Percentiles rank a stretch among this genome's conserved stretches.
phyloP scores from a whole-genome alignment of 2,888 invertebrate genomes.

The Cryptocephalus primarius region DNA sequence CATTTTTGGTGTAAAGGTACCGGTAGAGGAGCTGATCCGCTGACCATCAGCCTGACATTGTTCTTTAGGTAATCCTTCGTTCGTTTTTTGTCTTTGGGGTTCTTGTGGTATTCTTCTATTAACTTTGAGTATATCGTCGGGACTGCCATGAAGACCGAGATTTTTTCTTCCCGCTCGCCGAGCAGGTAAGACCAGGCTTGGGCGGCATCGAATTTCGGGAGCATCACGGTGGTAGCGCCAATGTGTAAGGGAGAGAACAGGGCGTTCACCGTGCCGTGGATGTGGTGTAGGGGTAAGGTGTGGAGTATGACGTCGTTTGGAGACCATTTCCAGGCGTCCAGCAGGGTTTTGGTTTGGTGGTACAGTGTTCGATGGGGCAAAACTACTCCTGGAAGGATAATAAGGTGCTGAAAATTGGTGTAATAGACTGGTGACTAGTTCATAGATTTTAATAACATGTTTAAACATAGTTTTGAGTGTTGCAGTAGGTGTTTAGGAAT shows the following conservation, averaged over 20 bases:
- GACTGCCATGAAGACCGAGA: slow-evolving; percentile 81
- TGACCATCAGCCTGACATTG: slow-evolving; percentile 42
- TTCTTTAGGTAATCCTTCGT: slow-evolving; percentile 42
- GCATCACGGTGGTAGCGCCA: slow-evolving; percentile 63
- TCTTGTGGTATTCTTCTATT: slow-evolving; percentile 58
- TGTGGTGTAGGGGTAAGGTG: slow-evolving; percentile 71
- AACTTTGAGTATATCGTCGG: slow-evolving; percentile 78
- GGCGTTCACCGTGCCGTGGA: slow-evolving; percentile 76
- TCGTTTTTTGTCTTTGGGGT: slow-evolving; percentile 42
- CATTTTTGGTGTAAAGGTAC: slow-evolving; percentile 59
- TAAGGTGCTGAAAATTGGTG: too few species aligned
- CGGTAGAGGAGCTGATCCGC: slow-evolving; percentile 75
- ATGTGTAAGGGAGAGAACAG: slow-evolving; percentile 63
- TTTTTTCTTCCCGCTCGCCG: slow-evolving; percentile 50
- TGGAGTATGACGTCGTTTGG: slow-evolving; percentile 66
- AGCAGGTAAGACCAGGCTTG: slow-evolving; percentile 62
- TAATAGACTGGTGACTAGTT: too few species aligned
- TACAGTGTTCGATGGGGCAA: slow-evolving; percentile 60
- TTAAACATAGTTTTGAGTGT: too few species aligned
- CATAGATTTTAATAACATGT: too few species aligned
- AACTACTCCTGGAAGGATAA: slow-evolving; percentile 49
- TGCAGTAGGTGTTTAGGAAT: too few species aligned
- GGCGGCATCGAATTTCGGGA: slow-evolving; percentile 54
- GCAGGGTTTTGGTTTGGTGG: slow-evolving; percentile 56
- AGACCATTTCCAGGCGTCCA: slow-evolving; percentile 62